Conservation (phyloP, 2,113 vertebrate species). For the Agelaius tricolor region DNA sequence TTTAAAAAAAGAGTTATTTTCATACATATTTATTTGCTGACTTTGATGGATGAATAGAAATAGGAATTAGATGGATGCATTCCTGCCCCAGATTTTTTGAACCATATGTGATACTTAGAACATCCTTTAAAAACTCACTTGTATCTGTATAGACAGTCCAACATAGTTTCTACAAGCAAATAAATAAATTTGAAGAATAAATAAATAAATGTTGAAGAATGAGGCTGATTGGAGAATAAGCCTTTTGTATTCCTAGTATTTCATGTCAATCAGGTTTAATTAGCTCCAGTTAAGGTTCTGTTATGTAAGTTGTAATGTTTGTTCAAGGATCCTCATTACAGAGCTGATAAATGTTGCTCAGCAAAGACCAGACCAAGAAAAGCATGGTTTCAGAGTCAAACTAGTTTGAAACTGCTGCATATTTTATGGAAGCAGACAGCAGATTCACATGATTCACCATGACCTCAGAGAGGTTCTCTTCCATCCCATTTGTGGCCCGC, state of each 20-base stretch:
- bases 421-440: not conserved
- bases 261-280: not conserved
- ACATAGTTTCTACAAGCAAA: not conserved
- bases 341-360: not conserved
- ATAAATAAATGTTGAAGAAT: not conserved
- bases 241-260: not conserved
- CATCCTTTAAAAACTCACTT: not conserved
- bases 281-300: not conserved
- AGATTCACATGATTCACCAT: not conserved
- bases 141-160: not conserved
- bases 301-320: not conserved
- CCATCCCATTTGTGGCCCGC: not conserved
- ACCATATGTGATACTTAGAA: not conserved
- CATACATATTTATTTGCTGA: not conserved
- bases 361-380: not conserved
- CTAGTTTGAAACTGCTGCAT: not conserved
- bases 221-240: not conserved
- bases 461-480: not conserved
- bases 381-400: not conserved
- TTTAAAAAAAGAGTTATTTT: not conserved
- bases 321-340: not conserved
- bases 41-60: not conserved
- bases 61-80: not conserved
- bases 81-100: not conserved
- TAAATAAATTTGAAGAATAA: not conserved